Evolutionary conservation across 2,113 vertebrate genomes (phyloP).

Genomic region (Beaufortia kweichowensis): DNA sequence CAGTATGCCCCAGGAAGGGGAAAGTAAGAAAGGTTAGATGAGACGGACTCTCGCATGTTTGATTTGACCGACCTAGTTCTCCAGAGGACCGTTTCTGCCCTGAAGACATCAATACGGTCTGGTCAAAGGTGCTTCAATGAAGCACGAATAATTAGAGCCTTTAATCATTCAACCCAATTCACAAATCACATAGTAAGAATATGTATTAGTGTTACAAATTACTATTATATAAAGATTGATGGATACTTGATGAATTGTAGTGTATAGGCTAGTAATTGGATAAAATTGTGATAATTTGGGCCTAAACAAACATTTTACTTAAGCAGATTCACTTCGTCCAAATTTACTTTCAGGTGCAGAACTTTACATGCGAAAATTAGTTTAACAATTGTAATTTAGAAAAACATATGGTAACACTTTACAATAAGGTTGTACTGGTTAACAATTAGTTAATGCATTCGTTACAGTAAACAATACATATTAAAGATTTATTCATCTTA

Average conservation of each 20-base stretch:
- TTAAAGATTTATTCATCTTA: no score
- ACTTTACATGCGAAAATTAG: no score
- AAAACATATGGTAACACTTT: no score
- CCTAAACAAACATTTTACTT: no score
- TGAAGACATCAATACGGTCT: conserved; percentile 21
- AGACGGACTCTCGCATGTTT: conserved; percentile 4
- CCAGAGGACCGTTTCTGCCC: conserved; percentile 10
- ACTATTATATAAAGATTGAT: not conserved
- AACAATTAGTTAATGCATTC: no score
- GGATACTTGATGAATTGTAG: not conserved
- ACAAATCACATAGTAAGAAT: not conserved
- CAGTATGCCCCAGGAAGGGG: not conserved
- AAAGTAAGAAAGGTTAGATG: not conserved
- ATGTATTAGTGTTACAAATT: no score
- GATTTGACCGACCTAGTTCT: conserved; percentile 25
- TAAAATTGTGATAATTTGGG: not conserved
- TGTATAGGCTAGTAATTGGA: not conserved
- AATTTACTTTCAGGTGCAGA: no score
- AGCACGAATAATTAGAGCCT: not conserved
- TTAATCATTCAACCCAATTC: conserved; percentile 13
- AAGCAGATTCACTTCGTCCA: no score
- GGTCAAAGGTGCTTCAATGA: conserved; percentile 9
- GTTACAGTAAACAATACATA: no score
- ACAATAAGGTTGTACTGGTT: no score
- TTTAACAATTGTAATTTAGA: no score